Evolutionary conservation across 2,113 vertebrate species (phyloP).

Genomic region (Ictalurus punctatus): DNA sequence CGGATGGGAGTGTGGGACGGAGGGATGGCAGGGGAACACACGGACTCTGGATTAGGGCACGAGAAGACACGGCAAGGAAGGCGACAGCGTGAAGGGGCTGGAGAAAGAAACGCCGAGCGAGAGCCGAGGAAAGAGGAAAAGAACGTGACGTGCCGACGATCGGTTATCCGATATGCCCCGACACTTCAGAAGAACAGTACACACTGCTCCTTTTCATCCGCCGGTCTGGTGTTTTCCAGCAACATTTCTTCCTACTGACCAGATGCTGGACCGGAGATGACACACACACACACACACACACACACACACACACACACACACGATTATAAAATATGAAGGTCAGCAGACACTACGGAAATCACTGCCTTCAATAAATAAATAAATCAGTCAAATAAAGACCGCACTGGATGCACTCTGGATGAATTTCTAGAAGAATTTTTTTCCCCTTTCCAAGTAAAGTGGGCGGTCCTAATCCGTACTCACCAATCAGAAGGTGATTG

Average conservation of each 20-base stretch:
- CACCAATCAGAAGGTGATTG: background rate
- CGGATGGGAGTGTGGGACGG: conserved; percentile 19
- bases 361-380: background rate
- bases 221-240: background rate
- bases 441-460: background rate
- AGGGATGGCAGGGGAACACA: background rate
- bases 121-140: background rate
- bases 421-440: background rate
- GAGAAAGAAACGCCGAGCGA: background rate
- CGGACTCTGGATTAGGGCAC: background rate
- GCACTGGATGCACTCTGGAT: background rate
- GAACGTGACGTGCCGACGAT: background rate
- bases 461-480: background rate
- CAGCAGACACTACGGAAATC: background rate
- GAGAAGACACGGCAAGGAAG: background rate
- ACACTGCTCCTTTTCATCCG: background rate
- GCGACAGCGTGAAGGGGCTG: background rate
- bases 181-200: background rate
- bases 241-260: background rate
- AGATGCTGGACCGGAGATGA: background rate
- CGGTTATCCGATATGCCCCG: no score
- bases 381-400: background rate
- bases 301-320: background rate
- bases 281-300: no score
- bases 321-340: background rate